These are phyloP conservation scores for Catostylus mosaicus DNA, from an alignment of 30 jellyfish, hydroid and myxozoan genomes.

Conservation along the genomic window DNA sequence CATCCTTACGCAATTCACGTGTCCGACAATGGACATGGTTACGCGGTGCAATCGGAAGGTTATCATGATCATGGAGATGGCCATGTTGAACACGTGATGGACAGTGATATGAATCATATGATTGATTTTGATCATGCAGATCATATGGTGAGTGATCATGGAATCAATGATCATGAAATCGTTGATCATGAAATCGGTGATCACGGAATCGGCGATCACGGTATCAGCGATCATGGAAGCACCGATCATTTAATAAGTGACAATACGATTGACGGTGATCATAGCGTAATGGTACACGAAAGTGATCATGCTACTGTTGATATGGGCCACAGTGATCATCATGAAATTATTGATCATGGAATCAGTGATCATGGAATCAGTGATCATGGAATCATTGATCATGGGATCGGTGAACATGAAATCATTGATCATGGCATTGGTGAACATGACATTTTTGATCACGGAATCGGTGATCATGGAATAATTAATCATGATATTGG, in stretches of 20 bases:
- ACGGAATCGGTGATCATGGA: constrained; percentile 17
- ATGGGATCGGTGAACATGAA: constrained; percentile 24
- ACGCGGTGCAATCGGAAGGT: constrained; percentile 26
- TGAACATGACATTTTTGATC: constrained; percentile 4
- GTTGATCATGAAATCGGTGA: neutral
- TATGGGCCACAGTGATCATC: constrained; percentile 1
- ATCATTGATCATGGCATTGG: constrained; percentile 26
- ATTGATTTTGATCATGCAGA: neutral
- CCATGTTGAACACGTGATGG: constrained; percentile 27
- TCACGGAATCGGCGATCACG: constrained; percentile 14
- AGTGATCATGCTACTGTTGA: constrained; percentile 7
- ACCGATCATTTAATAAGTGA: constrained; percentile 18
- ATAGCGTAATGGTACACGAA: neutral
- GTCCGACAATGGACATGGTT: constrained; percentile 67
- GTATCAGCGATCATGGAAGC: constrained; percentile 11
- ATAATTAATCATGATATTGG: neutral
- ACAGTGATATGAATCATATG: constrained; percentile 14
- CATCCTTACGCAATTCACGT: constrained; percentile 52
- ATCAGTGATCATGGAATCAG: neutral
- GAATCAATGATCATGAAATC: constrained; percentile 22
- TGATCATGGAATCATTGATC: constrained; percentile 32
- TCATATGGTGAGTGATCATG: constrained; percentile 3
- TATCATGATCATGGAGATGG: constrained; percentile 34
- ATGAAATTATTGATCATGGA: constrained; percentile 22
- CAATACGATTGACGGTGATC: neutral